phyloP scores from a whole-genome alignment of 30 jellyfish, hydroid and myxozoan species.

The Nemopilema nomurai region DNA sequence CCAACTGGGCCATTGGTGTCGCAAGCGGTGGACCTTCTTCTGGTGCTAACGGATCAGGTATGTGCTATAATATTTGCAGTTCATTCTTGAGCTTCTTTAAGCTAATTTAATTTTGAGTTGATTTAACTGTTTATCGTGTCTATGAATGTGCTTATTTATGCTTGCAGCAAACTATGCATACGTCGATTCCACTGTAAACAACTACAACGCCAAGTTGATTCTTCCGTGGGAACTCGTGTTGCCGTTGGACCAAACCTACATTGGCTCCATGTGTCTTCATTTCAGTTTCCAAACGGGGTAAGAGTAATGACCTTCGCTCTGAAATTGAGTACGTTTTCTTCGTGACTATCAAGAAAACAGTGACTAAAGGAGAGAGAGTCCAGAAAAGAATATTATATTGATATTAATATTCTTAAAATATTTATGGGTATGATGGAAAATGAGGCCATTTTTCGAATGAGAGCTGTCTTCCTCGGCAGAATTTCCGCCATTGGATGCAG shows the following conservation, averaged over 20 bases:
- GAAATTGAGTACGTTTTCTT: no score
- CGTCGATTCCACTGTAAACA: slow-evolving; percentile 50
- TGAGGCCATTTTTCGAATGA: no score
- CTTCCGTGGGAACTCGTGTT: slow-evolving; percentile 87
- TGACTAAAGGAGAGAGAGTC: neutral
- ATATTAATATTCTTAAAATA: no score
- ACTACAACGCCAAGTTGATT: slow-evolving; percentile 61
- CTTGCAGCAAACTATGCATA: slow-evolving; percentile 60
- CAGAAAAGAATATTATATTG: no score
- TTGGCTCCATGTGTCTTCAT: slow-evolving; percentile 80
- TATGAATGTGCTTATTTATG: neutral
- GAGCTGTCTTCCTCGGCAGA: no score
- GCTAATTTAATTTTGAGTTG: no score
- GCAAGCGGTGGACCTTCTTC: slow-evolving; percentile 66
- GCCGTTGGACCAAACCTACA: slow-evolving; percentile 47
- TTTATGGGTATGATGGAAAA: no score
- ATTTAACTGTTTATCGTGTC: no score
- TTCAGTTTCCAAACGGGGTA: slow-evolving; percentile 65
- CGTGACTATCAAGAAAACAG: neutral
- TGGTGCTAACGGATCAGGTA: slow-evolving; percentile 73
- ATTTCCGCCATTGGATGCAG: no score
- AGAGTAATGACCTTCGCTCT: slow-evolving; percentile 1
- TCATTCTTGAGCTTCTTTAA: no score
- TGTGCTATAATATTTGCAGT: neutral
- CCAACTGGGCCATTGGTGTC: slow-evolving; percentile 82